Base-by-base conservation (phyloP, 2,888 invertebrate genomes). In the Corythucha ciliata region DNA sequence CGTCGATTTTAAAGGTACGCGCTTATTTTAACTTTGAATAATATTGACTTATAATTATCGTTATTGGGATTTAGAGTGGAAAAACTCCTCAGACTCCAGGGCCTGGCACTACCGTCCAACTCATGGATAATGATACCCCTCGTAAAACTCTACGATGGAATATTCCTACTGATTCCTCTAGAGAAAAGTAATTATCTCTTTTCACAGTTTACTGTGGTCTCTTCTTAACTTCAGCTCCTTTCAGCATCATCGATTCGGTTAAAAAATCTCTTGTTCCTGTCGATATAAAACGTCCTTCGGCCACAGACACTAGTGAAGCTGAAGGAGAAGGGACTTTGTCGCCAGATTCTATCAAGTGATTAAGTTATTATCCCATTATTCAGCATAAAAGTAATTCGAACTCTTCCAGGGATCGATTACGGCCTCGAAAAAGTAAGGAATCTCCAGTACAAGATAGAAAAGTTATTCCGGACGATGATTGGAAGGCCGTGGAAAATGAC, bases 1-100 rank as follows among this genome's bases (percentile, higher is more conserved):
- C 26, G 41, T 49, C 49, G 5, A 49, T 49, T 33, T 41, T 49
- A 32, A 49, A 49, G 49, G 49, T 49, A n/a, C 8, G 29, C 8
- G 8, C 29, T n/a, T 29, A 29, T 10, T 29, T 29, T 29, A 29
- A n/a, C 8, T 29, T 8, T 29, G 29, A 29, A 10, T 10, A 29
- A 29, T n/a, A 29, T 10, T n/a, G n/a, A n/a, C n/a, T n/a, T n/a
- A n/a, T n/a, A n/a, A n/a, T n/a, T 29, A 8, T 29, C 29, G 29
- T 29, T 29, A 22, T 32, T 20, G n/a, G 27, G 20, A 33, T 4
- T 48, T 25, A 49, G 49, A 49, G 49, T 20, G 32, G 32, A 16
- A 49, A 41, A 25, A 49, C 49, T 21, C 49, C 49, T n/a, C 41
- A 41, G 6, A 49, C 49, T 2, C 49, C 49, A 8, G 47, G 24